Conservation (phyloP, 2,888 invertebrate genomes). For the Gastrophysa polygoni region DNA sequence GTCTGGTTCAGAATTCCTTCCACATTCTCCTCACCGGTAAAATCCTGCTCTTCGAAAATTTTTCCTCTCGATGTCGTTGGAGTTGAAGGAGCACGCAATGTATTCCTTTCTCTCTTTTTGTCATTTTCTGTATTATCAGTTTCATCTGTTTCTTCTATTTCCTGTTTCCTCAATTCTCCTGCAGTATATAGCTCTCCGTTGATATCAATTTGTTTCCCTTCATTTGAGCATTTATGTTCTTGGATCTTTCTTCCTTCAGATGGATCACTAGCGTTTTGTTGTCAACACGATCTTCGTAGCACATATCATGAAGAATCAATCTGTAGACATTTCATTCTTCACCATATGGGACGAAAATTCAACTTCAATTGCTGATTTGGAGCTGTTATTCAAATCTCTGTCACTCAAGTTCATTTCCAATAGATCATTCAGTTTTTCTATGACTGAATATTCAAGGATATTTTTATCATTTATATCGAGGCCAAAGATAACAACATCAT, state of each 20-base stretch:
- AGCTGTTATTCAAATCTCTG: background rate
- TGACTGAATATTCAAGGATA: conserved; percentile 1
- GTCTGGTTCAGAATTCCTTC: background rate
- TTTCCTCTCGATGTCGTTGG: background rate
- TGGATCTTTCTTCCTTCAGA: conserved; percentile 8
- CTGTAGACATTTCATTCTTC: background rate
- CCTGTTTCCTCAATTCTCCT: no score
- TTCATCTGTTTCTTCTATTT: no score
- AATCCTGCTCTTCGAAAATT: no score
- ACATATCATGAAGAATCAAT: no score
- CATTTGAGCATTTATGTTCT: conserved; percentile 3
- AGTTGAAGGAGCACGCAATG: background rate
- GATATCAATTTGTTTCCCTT: conserved; percentile 5
- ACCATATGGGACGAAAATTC: background rate
- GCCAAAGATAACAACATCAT: no score
- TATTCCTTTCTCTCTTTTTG: conserved; percentile 6
- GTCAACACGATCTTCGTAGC: conserved; percentile 1
- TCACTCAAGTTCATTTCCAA: conserved; percentile 6
- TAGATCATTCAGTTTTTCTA: conserved; percentile 2
- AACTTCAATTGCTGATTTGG: conserved; percentile 5
- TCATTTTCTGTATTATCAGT: background rate
- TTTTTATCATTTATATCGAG: conserved; percentile 2
- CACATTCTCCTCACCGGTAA: no score
- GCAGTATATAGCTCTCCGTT: conserved; percentile 10
- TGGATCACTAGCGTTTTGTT: conserved; percentile 11